Percentiles rank a stretch among this genome's conserved stretches.
Evolutionary conservation across 2,888 invertebrate genomes (phyloP).

Genomic region (Tipula confusa): DNA sequence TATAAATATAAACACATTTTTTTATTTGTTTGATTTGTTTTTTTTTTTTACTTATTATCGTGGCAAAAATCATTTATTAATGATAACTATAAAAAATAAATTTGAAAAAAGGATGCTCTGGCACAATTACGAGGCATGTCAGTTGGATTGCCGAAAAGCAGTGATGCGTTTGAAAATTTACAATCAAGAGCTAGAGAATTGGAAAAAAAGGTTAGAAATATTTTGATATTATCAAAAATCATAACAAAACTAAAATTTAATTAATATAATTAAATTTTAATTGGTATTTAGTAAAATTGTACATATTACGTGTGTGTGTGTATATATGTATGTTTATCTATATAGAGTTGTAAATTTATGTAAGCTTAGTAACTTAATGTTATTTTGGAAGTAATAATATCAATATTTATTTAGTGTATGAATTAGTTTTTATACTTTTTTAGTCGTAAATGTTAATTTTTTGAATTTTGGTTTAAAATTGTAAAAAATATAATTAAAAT

Average conservation of each 20-base stretch:
- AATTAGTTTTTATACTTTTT: not conserved
- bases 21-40: not conserved
- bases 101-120: conserved; percentile 59
- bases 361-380: not conserved
- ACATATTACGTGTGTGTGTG: not conserved
- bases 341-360: not conserved
- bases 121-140: conserved; percentile 60
- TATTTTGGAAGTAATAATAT: not conserved
- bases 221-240: conserved; percentile 28
- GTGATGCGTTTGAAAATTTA: conserved; percentile 65
- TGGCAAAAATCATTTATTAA: not conserved
- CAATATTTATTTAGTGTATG: not conserved
- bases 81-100: not conserved
- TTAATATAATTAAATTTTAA: not conserved
- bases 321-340: not conserved
- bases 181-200: conserved; percentile 83
- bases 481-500: no score
- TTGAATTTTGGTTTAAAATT: no score
- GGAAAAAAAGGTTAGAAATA: conserved; percentile 73
- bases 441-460: not conserved
- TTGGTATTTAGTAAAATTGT: not conserved
- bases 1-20: not conserved
- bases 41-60: not conserved
- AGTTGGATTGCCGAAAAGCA: conserved; percentile 54
- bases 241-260: not conserved